Base-by-base conservation (phyloP, 2,888 invertebrate genomes). In the Amphipoea lucens region DNA sequence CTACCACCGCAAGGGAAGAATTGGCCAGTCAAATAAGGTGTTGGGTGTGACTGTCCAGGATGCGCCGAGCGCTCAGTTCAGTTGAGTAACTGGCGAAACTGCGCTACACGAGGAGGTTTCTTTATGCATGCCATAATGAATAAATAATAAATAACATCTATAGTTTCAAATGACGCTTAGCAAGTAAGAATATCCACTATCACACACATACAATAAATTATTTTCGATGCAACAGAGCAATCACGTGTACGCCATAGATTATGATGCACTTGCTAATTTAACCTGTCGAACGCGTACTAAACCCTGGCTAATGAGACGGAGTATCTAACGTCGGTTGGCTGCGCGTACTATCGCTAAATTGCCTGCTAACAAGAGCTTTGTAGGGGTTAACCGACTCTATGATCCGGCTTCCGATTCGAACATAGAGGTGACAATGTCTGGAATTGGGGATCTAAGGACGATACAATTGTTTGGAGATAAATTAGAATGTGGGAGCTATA, bases 311-410 rank as follows among this genome's bases (percentile, higher is more conserved):
- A 90, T 90, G 90, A 90, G 91, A 87, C 90, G 91, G 84, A 83
- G 90, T 91, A 91, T 91, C 91, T 86, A 80, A 23, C 87, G 85
- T 80, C 90, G 90, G 87, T 91, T 85, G 83, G 84, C 72, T 90
- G 90, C 87, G 82, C 87, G 78, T 83, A 81, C 87, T 91, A 91
- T 91, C 90, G 87, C 77, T 84, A 85, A 88, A 90, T 90, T 90
- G 88, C 87, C 81, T 69, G 82, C 85, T 86, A 88, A 87, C 88
- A 79, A 88, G 78, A 82, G 86, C 86, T 82, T 85, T 89, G 84
- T 78, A 74, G 76, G 82, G 85, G 85, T 85, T 86, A 85, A 86
- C 87, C 75, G 85, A 75, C 71, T 81, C 70, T 83, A 80, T 90
- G 89, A 85, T 86, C 86, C 69, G 45, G 81, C 87, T 89, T 88